A percentile compares a stretch with the other conserved stretches of the same genome.
These are phyloP conservation scores for Lampris incognitus DNA, from an alignment of 2,113 vertebrate genomes.

Conservation along the genomic window DNA sequence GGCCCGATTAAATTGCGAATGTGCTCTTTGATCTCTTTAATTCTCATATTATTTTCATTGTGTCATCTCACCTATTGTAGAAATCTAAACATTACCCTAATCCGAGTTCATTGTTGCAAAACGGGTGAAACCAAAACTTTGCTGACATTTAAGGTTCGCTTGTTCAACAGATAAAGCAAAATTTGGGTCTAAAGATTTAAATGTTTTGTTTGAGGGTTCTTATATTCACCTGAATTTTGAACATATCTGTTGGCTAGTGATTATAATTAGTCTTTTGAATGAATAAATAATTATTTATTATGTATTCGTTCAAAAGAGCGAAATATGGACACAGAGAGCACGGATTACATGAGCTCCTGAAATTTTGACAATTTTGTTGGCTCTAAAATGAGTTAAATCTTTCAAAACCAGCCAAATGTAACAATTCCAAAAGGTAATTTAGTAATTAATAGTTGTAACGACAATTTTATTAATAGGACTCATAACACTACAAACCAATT, in stretches of 20 bases:
- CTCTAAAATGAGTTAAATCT: too few relatives aligned
- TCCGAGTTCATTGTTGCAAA: slow-evolving; percentile 57
- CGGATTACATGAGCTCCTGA: too few relatives aligned
- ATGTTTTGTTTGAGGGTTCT: slow-evolving; percentile 53
- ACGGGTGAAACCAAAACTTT: slow-evolving; percentile 48
- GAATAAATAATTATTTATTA: slow-evolving; percentile 76
- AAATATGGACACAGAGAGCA: too few relatives aligned
- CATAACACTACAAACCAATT: too few relatives aligned
- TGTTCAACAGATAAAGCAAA: slow-evolving; percentile 32
- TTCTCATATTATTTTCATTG: slow-evolving; percentile 9
- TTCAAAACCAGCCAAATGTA: too few relatives aligned
- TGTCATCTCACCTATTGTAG: slow-evolving; percentile 25
- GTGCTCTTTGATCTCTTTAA: slow-evolving; percentile 31
- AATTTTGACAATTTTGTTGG: too few relatives aligned
- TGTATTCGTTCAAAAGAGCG: too few relatives aligned
- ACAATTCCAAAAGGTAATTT: too few relatives aligned
- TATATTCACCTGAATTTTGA: slow-evolving; percentile 61
- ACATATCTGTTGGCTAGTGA: slow-evolving; percentile 52
- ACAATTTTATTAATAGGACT: too few relatives aligned
- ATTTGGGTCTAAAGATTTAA: slow-evolving; percentile 25
- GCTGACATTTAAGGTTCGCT: slow-evolving; percentile 40
- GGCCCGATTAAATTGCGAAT: slow-evolving; percentile 24
- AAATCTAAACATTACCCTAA: slow-evolving; percentile 25
- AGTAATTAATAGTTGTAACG: too few relatives aligned
- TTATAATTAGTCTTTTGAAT: slow-evolving; percentile 65